Conservation (phyloP, 2,113 vertebrate genomes). For the Rhinopomastus cyanomelas region DNA sequence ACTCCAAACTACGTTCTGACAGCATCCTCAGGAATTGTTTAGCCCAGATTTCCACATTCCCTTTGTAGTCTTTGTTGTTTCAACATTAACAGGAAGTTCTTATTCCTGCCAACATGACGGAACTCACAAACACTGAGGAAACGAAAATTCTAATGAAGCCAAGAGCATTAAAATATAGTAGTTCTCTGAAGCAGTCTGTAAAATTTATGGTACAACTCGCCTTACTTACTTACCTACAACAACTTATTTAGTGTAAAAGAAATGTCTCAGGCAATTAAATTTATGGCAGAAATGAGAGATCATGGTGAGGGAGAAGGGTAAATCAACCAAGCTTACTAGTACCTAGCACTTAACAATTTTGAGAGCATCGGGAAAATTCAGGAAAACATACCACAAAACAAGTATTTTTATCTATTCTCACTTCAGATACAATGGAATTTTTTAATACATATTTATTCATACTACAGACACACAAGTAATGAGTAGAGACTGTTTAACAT, state of each 20-base stretch:
- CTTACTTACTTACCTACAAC: too few relatives aligned
- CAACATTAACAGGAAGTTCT: slow-evolving; percentile 53
- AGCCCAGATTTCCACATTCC: slow-evolving; percentile 40
- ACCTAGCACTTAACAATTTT: background rate
- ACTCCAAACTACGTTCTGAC: background rate
- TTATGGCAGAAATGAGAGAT: background rate
- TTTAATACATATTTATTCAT: background rate
- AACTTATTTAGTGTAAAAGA: too few relatives aligned
- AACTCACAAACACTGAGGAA: slow-evolving; percentile 50
- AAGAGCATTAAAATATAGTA: slow-evolving; percentile 20
- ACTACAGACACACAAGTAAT: background rate
- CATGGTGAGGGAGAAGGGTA: background rate
- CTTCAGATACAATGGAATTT: background rate
- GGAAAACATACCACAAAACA: background rate
- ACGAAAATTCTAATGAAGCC: slow-evolving; percentile 10
- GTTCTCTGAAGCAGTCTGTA: background rate
- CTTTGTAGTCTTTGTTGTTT: slow-evolving; percentile 41
- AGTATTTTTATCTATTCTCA: background rate
- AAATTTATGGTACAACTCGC: background rate
- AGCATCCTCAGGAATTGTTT: slow-evolving; percentile 27
- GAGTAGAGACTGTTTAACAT: background rate
- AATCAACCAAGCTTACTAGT: background rate
- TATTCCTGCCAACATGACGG: slow-evolving; percentile 35
- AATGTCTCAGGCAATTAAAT: background rate
- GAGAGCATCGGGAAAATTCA: background rate